Evolutionary conservation across 2,113 vertebrate genomes (phyloP), one percentile per base, ranked within the genome.

Genomic region (Seriola aureovittata): DNA sequence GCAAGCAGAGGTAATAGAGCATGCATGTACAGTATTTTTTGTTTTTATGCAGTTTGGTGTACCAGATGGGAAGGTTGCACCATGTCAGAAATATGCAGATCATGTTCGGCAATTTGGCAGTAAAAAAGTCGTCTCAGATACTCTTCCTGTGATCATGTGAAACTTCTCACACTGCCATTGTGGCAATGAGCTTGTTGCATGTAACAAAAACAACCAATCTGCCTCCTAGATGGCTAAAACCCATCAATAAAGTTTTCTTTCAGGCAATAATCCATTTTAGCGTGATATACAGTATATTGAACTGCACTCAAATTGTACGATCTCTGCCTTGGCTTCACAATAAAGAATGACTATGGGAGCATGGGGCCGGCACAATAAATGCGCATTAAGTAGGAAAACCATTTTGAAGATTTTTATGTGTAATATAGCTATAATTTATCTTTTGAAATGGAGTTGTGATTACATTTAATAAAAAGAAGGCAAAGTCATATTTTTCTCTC

Each of bases 31-130:
- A 29, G 29, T 29, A 48, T 57, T 64, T 7, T 25, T 38, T 21
- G 29, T 60, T 23, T 68, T 34, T 13, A 70, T 55, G 13, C 25
- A 78, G 55, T 38, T 75, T 71, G 40, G 44, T 58, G 64, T 54
- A 71, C 23, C 81, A 88, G 81, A 88, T 84, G 75, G 82, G 57
- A 68, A 58, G 60, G 68, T 69, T 80, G 73, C 50, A 48, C 38
- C 55, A 59, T 71, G 52, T 84, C 70, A 70, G 60, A 84, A 48
- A 10, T 80, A 82, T 80, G 75, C 67, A 34, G 23, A 75, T 66
- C 44, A 58, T 70, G 44, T 72, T 16, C 19, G 13, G 25, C 29
- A 58, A 17, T 65, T 82, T 78, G 75, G n/a, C 58, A 73, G 48
- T 16, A 32, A 71, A 64, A 74, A 44, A 29, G 69, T 78, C 36